Base-by-base conservation (phyloP, 2,113 vertebrate genomes). In the Agelaius phoeniceus region DNA sequence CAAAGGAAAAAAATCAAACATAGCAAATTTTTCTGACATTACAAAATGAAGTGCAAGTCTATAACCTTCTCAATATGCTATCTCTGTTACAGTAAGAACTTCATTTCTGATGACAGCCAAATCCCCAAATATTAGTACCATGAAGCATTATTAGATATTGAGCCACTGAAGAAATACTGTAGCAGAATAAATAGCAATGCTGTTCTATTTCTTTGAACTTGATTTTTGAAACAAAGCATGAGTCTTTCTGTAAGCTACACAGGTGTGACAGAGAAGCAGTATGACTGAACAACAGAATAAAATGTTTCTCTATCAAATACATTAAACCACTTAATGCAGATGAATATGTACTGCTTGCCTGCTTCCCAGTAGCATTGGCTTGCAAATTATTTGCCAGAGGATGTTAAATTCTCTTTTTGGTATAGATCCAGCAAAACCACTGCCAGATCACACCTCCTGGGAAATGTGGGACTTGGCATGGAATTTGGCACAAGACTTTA, bases 1-100 rank as follows among this genome's bases (percentile, higher is more conserved):
- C 95, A 98, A 97, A 98, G 94, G 89, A 44, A 93, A 94, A 95
- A 76, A 86, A 98, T 97, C 97, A 97, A 98, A 97, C 67, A 76
- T 82, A 96, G 96, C 97, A 97, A 96, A 97, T 97, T 96, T 97
- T 97, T 97, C 89, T 97, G 98, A 98, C 97, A 97, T 95, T 81
- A 95, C 94, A 95, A 97, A 96, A 91, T 73, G 95, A 97, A 98
- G 91, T 93, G 55, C 67, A 46, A 96, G 92, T 90, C 97, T 90
- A 91, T 76, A 95, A 83, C 89, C 94, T 96, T 93, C 97, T 97
- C 96, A 86, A 77, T 86, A 74, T 21, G 81, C 87, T 83, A 37
- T 85, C 95, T 95, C 95, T 97, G 95, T 95, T 97, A 90, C 90
- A 97, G 95, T 91, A 96, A 97, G 90, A 78, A 93, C 76, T 73